Percentiles rank a stretch among this genome's conserved stretches.
Evolutionary conservation across 2,797 vertebrate genomes (phyloP).

Genomic region (Mastacembelus armatus): DNA sequence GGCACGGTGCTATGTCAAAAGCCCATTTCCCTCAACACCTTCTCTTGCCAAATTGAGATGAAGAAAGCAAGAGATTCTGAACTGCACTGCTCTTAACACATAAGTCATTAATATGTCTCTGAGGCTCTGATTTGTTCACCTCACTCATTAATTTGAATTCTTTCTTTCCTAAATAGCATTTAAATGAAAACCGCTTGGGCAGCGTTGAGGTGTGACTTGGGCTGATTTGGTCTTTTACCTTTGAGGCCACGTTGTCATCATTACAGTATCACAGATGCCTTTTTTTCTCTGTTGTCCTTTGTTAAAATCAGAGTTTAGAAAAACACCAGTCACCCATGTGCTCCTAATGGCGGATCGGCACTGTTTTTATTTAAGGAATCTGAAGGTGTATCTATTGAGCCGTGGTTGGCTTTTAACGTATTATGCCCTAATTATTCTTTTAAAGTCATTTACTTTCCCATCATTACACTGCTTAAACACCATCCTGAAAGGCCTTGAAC

Average conservation of each 20-base stretch:
- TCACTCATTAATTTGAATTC: constrained; percentile 68
- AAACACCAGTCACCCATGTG: constrained; percentile 26
- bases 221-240: constrained; percentile 59
- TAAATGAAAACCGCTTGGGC: constrained; percentile 41
- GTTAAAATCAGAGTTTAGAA: constrained; percentile 39
- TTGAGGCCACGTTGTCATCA: constrained; percentile 48
- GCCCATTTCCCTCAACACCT: constrained; percentile 72
- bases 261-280: constrained; percentile 39
- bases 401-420: constrained; percentile 34
- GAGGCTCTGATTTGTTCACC: constrained; percentile 73
- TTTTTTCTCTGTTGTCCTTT: constrained; percentile 15
- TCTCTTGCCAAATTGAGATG: constrained; percentile 77
- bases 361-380: constrained; percentile 46
- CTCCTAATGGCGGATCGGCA: constrained; percentile 29
- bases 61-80: constrained; percentile 66
- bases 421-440: constrained; percentile 59
- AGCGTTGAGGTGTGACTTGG: constrained; percentile 63
- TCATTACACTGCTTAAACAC: constrained; percentile 75
- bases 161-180: constrained; percentile 40
- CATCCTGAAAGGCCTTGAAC: constrained; percentile 63
- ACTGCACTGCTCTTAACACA: constrained; percentile 74
- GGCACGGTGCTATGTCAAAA: constrained; percentile 70
- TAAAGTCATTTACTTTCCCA: constrained; percentile 67
- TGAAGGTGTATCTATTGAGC: constrained; percentile 54
- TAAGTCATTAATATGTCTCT: constrained; percentile 75